Conservation (phyloP, 1,140 invertebrate species). For the Trichoplusia ni region DNA sequence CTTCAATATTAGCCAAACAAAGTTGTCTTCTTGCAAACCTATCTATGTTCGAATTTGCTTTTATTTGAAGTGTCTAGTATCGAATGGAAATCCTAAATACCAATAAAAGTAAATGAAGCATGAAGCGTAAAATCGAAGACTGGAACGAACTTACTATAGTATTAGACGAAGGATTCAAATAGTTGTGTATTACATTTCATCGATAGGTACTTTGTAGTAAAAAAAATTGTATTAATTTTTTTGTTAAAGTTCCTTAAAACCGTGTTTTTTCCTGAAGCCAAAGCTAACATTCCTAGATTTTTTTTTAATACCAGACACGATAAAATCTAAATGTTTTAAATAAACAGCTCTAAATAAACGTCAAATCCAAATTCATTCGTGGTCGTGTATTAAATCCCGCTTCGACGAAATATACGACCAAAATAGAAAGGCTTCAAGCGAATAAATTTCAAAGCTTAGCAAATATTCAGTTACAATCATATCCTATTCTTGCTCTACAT, state of each 20-base stretch:
- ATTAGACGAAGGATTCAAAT: neutral
- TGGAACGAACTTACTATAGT: neutral
- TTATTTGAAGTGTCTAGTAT: neutral
- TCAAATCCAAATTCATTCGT: slow-evolving; percentile 17
- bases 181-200: too few relatives aligned
- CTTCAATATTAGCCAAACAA: slow-evolving; percentile 10
- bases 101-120: neutral
- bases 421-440: neutral
- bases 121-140: slow-evolving; percentile 4
- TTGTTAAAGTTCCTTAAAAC: slow-evolving; percentile 3
- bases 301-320: too few relatives aligned
- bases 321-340: too few relatives aligned
- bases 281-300: too few relatives aligned
- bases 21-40: slow-evolving; percentile 5
- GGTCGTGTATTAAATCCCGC: slow-evolving; percentile 1
- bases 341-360: slow-evolving; percentile 5
- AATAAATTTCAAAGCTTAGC: neutral
- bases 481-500: too few relatives aligned
- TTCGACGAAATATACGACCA: neutral
- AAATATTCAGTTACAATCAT: too few relatives aligned
- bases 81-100: neutral
- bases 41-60: slow-evolving; percentile 17
- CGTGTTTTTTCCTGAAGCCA: slow-evolving; percentile 1
- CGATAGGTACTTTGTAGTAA: too few relatives aligned
- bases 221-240: too few relatives aligned